Evolutionary conservation across 2,888 invertebrate species (phyloP), one percentile per base, ranked within the genome.

Genomic region (Apantesis nais): DNA sequence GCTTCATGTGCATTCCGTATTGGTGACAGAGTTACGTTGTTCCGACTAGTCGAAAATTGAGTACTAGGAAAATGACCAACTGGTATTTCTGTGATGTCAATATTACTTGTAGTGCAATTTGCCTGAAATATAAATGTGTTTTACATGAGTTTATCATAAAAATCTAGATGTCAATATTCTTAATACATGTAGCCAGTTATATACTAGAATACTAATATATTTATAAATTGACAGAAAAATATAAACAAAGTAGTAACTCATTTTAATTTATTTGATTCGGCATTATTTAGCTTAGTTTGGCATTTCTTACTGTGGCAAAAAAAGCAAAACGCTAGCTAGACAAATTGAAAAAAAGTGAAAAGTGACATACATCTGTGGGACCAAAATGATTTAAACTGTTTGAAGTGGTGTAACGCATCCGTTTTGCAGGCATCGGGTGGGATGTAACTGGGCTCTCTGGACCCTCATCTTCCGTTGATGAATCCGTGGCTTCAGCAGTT

Each of bases 351-450:
- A 69, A 65, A 62, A 63, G 62, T 48, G 11, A 48, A 22, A 22
- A 72, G 67, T 72, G 34, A 79, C 87, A 83, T 80, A 92, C 92
- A 66, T 91, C 89, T 72, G 85, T 55, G 64, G 82, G 68, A 25
- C 74, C 75, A 70, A 81, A 86, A 52, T 84, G 80, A 67, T 78
- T 86, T 52, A 80, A 84, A 69, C 79, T 82, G 19, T 74, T 82
- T 4, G 89, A 79, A 8, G 86, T 73, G 41, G 68, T 88, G 64
- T 74, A 89, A 62, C 90, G 85, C 86, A 88, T 88, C 4, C 92
- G 85, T 82, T 96, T 96, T 11, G 90, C 79, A 60, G 96, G 95
- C 1, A 96, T 96, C 80, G 48, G 48, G 5, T 94, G 95, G 2
- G 75, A 72, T 34, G 84, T 74, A 58, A 81, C 75, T 0, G 86